Percentiles rank a stretch among this genome's conserved stretches.
These are phyloP conservation scores for Paguma larvata DNA, from an alignment of 2,797 vertebrate species.

Conservation along the genomic window DNA sequence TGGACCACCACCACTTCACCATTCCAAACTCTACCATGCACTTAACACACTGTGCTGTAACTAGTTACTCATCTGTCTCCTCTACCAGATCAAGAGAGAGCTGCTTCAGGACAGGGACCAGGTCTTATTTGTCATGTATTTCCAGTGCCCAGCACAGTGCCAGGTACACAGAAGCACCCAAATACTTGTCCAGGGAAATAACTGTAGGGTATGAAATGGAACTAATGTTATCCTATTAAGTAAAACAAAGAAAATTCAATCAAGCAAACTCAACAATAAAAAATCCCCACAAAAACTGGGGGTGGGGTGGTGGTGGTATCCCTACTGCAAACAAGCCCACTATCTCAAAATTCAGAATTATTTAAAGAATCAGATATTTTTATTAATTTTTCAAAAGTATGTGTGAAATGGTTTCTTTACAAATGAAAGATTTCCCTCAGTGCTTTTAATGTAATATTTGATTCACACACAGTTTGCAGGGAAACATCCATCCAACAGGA, in stretches of 20 bases:
- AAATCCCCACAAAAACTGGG: background rate
- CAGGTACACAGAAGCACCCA: background rate
- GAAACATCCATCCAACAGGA: background rate
- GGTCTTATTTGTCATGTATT: background rate
- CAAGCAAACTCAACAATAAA: constrained; percentile 25
- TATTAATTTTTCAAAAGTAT: constrained; percentile 64
- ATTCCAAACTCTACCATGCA: background rate
- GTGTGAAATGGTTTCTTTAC: constrained; percentile 52
- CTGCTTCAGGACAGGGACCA: background rate
- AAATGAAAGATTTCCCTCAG: constrained; percentile 28
- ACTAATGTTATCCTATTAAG: background rate
- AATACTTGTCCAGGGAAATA: constrained; percentile 16
- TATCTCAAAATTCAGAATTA: constrained; percentile 62
- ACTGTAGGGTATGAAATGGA: background rate
- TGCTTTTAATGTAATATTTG: constrained; percentile 51
- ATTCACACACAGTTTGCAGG: constrained; percentile 51
- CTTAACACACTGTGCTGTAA: background rate
- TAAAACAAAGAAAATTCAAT: constrained; percentile 63
- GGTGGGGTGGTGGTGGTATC: background rate
- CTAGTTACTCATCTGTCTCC: background rate
- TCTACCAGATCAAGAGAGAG: background rate
- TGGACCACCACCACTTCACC: background rate
- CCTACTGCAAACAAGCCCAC: background rate
- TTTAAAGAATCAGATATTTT: constrained; percentile 47
- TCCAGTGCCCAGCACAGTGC: background rate